These are phyloP conservation scores for Calonectris borealis DNA, from an alignment of 2,113 vertebrate species.

Conservation along the genomic window DNA sequence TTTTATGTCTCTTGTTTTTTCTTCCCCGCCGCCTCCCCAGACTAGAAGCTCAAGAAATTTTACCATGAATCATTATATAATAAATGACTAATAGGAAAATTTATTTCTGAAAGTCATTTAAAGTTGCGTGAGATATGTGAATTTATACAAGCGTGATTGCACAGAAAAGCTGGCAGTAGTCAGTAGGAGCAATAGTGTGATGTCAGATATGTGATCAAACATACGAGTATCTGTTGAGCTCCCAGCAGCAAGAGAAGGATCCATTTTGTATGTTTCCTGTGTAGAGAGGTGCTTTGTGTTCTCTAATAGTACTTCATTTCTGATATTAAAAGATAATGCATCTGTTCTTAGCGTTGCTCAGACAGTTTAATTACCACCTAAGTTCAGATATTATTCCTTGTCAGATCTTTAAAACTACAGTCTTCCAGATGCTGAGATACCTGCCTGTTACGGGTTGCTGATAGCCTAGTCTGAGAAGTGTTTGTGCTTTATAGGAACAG, in stretches of 20 bases:
- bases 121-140: constrained; percentile 1
- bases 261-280: constrained; percentile 65
- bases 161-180: constrained; percentile 45
- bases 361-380: constrained; percentile 70
- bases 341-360: constrained; percentile 52
- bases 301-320: constrained; percentile 58
- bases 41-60: background rate
- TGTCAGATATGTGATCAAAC: constrained; percentile 53
- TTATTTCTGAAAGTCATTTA: constrained; percentile 25
- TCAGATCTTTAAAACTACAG: constrained; percentile 56
- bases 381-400: constrained; percentile 69
- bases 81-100: background rate
- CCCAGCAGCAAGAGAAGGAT: constrained; percentile 53
- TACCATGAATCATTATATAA: constrained; percentile 1
- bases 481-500: constrained; percentile 23
- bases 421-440: constrained; percentile 52
- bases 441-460: constrained; percentile 38
- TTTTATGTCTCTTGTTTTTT: background rate
- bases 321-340: constrained; percentile 68
- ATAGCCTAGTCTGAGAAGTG: constrained; percentile 18
- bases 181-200: constrained; percentile 51
- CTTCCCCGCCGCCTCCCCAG: background rate
- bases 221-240: constrained; percentile 11
- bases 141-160: constrained; percentile 12
- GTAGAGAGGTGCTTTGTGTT: constrained; percentile 60